Evolutionary conservation across 2,888 invertebrate genomes (phyloP).

Genomic region (Drosophila paramelanica): DNA sequence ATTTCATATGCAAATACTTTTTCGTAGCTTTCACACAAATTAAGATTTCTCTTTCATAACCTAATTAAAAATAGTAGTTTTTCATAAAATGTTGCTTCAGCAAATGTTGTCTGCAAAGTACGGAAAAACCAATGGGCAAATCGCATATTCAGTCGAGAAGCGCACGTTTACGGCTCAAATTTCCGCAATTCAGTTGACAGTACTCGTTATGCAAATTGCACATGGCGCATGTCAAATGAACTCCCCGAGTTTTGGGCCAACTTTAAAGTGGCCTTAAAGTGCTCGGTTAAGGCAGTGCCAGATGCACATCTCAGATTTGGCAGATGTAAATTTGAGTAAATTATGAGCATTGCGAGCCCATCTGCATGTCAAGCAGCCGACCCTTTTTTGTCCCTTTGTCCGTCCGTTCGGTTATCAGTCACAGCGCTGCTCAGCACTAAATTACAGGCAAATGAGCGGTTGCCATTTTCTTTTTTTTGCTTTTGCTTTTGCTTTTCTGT

Average conservation of each 20-base stretch:
- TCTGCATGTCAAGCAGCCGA: constrained; percentile 59
- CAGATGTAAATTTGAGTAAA: constrained; percentile 59
- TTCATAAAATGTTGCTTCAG: not conserved
- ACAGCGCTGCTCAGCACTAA: constrained; percentile 58
- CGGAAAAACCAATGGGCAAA: constrained; percentile 22
- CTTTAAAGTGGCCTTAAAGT: constrained; percentile 23
- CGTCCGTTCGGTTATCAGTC: constrained; percentile 57
- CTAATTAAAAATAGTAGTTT: no score
- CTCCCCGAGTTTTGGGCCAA: not conserved
- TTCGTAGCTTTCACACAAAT: no score
- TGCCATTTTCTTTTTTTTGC: constrained; percentile 36
- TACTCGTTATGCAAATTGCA: constrained; percentile 38
- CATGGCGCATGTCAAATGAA: not conserved
- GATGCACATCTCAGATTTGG: constrained; percentile 35
- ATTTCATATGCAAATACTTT: no score
- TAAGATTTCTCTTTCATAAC: no score
- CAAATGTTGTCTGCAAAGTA: not conserved
- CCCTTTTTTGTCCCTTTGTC: constrained; percentile 27
- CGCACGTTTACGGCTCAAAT: constrained; percentile 36
- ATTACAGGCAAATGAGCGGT: constrained; percentile 65
- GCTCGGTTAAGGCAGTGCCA: constrained; percentile 1
- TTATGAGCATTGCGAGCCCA: constrained; percentile 47
- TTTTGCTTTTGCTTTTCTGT: not conserved
- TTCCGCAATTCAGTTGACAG: constrained; percentile 23
- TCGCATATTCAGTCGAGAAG: constrained; percentile 22